These are phyloP conservation scores for Mya arenaria DNA, from an alignment of 1,140 invertebrate genomes.

Conservation along the genomic window DNA sequence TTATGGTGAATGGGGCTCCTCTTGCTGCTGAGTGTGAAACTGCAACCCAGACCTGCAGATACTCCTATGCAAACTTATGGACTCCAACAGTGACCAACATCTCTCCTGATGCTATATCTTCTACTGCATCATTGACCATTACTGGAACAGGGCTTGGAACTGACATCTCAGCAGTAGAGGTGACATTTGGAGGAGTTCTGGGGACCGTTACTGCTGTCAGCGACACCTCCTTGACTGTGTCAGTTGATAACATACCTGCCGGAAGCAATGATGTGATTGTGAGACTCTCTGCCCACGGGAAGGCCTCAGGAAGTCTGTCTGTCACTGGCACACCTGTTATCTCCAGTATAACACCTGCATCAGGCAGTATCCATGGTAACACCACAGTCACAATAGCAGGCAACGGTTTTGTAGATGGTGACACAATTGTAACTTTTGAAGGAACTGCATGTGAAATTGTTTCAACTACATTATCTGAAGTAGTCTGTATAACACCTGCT, in stretches of 20 bases:
- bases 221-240: constrained; percentile 51
- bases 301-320: constrained; percentile 20
- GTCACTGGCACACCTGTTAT: constrained; percentile 39
- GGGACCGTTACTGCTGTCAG: constrained; percentile 40
- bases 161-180: constrained; percentile 13
- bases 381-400: constrained; percentile 63
- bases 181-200: constrained; percentile 48
- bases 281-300: constrained; percentile 44
- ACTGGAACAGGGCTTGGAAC: constrained; percentile 33
- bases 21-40: constrained; percentile 32
- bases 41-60: constrained; percentile 24
- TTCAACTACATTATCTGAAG: constrained; percentile 15
- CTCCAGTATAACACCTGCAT: constrained; percentile 48
- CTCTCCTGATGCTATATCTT: constrained; percentile 9
- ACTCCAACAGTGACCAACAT: constrained; percentile 34
- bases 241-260: constrained; percentile 39
- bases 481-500: constrained; percentile 60
- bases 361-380: constrained; percentile 65
- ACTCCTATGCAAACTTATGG: not conserved
- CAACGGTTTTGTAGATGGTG: constrained; percentile 55
- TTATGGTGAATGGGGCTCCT: constrained; percentile 6
- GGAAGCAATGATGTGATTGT: constrained; percentile 56
- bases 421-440: constrained; percentile 42
- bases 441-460: constrained; percentile 2
- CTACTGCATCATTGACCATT: constrained; percentile 15